These are phyloP conservation scores for Triops cancriformis DNA, from an alignment of 1,140 invertebrate species.

Conservation along the genomic window DNA sequence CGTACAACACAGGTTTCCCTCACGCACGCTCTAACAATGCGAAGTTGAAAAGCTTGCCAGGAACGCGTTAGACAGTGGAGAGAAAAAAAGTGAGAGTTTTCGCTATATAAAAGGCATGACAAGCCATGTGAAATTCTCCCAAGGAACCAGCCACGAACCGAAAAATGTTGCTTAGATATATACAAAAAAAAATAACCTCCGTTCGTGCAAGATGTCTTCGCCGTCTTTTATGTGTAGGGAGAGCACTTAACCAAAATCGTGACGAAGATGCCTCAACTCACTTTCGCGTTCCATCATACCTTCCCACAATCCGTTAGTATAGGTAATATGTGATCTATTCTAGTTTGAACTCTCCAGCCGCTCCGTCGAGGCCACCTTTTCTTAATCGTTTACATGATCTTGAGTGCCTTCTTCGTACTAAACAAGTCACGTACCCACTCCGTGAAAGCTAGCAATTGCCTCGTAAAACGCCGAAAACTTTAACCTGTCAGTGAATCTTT, in stretches of 20 bases:
- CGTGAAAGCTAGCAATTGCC: no score
- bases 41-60: neutral
- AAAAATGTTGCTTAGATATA: neutral
- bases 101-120: neutral
- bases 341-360: neutral
- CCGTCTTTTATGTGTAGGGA: no score
- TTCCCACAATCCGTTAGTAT: neutral
- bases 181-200: neutral
- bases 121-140: neutral
- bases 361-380: neutral
- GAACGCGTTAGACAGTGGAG: neutral
- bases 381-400: constrained; percentile 2
- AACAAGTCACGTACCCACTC: neutral
- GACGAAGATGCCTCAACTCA: constrained; percentile 8
- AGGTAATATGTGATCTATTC: neutral
- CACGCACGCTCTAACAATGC: neutral
- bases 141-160: neutral
- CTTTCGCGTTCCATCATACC: neutral
- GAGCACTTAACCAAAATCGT: neutral
- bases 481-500: no score
- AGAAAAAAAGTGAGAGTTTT: constrained; percentile 2
- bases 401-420: neutral
- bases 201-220: neutral
- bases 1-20: neutral
- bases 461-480: no score